Evolutionary conservation across 2,797 vertebrate species (phyloP).

Genomic region (Girardinus metallicus): DNA sequence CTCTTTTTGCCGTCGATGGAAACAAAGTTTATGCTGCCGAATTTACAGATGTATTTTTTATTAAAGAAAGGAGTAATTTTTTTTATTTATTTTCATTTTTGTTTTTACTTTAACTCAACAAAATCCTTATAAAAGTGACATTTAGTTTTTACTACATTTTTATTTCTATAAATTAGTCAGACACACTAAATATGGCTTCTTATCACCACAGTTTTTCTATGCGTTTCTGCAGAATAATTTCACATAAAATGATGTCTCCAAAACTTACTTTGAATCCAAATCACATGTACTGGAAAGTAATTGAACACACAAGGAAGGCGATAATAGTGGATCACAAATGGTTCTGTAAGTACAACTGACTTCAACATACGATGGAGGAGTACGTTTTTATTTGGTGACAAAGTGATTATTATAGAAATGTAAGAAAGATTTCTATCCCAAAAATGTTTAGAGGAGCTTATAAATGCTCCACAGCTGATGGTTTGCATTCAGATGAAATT

Average conservation of each 20-base stretch:
- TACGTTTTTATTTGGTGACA: background rate
- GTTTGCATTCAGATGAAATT: background rate
- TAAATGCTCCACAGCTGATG: background rate
- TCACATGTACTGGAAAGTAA: background rate
- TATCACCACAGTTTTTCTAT: background rate
- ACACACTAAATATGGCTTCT: too few species aligned
- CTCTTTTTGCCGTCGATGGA: slow-evolving; percentile 52
- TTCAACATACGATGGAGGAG: background rate
- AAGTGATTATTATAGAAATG: background rate
- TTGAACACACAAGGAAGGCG: background rate
- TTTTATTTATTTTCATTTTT: slow-evolving; percentile 66
- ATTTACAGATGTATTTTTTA: slow-evolving; percentile 85
- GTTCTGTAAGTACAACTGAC: background rate
- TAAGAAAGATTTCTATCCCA: background rate
- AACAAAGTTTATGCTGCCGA: slow-evolving; percentile 73
- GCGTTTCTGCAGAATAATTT: background rate
- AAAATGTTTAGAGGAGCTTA: background rate
- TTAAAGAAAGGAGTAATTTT: slow-evolving; percentile 79
- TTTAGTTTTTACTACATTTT: background rate
- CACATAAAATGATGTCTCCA: background rate
- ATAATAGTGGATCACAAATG: background rate
- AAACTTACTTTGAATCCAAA: background rate
- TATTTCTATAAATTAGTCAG: background rate
- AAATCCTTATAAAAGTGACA: background rate
- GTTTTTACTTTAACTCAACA: slow-evolving; percentile 5